phyloP scores from a whole-genome alignment of 2,113 vertebrate genomes.

The Fregetta grallaria region DNA sequence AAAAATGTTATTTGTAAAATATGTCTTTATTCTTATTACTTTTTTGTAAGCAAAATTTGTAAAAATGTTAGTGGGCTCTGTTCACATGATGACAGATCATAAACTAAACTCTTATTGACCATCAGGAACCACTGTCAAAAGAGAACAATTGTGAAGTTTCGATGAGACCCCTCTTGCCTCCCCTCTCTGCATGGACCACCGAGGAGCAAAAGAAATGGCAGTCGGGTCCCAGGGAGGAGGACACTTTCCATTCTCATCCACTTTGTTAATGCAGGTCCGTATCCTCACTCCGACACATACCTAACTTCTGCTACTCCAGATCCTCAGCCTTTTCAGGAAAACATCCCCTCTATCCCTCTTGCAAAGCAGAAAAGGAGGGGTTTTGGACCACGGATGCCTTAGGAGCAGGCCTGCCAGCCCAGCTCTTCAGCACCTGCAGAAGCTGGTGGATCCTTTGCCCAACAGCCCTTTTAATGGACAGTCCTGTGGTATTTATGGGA shows the following conservation, averaged over 20 bases:
- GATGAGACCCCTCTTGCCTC: background rate
- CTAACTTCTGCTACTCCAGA: background rate
- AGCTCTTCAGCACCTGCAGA: background rate
- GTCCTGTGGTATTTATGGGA: background rate
- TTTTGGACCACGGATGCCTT: background rate
- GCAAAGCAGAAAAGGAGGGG: background rate
- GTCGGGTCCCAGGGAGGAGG: background rate
- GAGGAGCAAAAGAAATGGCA: background rate
- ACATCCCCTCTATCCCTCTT: background rate
- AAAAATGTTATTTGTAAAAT: background rate
- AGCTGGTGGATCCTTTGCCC: background rate
- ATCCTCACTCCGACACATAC: background rate
- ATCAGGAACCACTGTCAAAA: background rate
- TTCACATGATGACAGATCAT: background rate
- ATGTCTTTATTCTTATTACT: background rate
- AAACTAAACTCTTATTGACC: background rate
- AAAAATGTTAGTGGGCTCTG: background rate
- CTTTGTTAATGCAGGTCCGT: background rate
- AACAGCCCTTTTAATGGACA: background rate
- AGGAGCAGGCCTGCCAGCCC: background rate
- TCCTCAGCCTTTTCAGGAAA: background rate
- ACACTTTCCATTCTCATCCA: background rate
- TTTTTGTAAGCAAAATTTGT: background rate
- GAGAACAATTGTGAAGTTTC: background rate
- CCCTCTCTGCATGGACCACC: accelerated